A percentile compares a stretch with the other conserved stretches of the same genome.
These are phyloP conservation scores for Acleris laterana DNA, from an alignment of 2,888 invertebrate genomes.

Conservation along the genomic window DNA sequence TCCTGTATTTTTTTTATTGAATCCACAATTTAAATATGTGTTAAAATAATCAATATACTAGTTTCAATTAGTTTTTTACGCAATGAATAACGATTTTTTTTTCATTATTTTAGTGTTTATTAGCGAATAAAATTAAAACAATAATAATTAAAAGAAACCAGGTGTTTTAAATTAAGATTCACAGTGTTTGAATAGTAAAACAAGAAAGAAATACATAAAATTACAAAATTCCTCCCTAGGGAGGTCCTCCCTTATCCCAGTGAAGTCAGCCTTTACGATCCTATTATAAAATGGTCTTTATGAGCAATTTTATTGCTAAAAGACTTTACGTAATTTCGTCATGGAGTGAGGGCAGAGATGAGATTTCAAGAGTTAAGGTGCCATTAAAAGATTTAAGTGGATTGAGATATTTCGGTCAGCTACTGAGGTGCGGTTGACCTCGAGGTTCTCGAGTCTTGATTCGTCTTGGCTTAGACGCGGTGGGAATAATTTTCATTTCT, in stretches of 20 bases:
- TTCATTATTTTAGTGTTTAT: no score
- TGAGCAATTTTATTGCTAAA: slow-evolving; percentile 79
- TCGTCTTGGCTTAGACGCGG: slow-evolving; percentile 18
- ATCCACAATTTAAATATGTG: no score
- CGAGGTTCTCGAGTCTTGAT: slow-evolving; percentile 17
- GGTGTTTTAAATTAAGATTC: slow-evolving; percentile 59
- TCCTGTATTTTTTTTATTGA: no score
- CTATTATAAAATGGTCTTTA: slow-evolving; percentile 84
- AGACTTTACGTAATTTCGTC: slow-evolving; percentile 82
- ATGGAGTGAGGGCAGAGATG: slow-evolving; percentile 73
- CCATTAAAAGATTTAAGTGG: slow-evolving; percentile 72
- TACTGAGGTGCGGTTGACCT: slow-evolving; percentile 34
- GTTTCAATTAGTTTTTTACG: no score
- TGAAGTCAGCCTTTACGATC: slow-evolving; percentile 74
- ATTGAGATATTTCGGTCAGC: slow-evolving; percentile 71
- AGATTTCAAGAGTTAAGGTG: slow-evolving; percentile 69
- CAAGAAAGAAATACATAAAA: slow-evolving; percentile 71
- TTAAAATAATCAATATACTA: no score
- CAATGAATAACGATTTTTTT: no score
- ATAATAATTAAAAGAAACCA: slow-evolving; percentile 44
- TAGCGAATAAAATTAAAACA: neutral
- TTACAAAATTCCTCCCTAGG: slow-evolving; percentile 69
- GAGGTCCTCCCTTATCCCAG: slow-evolving; percentile 53
- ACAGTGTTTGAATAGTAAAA: slow-evolving; percentile 61
- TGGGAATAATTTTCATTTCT: no score